These are phyloP conservation scores for Poicephalus gulielmi DNA, from an alignment of 2,113 vertebrate genomes.

Conservation along the genomic window DNA sequence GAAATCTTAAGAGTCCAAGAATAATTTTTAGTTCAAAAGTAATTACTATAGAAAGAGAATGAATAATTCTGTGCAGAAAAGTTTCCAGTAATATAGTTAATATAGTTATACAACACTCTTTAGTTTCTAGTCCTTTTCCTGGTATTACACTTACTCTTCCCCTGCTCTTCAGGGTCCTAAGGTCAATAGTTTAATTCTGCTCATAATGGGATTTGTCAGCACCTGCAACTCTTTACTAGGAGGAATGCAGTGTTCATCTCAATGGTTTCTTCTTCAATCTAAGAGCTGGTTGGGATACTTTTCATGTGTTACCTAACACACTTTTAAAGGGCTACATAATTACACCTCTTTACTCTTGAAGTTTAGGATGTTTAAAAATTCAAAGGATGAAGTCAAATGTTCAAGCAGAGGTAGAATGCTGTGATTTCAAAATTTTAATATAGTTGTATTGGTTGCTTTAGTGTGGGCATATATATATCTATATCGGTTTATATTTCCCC, in stretches of 20 bases:
- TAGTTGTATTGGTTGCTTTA: neutral
- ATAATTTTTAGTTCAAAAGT: neutral
- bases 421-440: neutral
- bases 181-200: neutral
- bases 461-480: accelerated
- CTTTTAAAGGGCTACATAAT: neutral
- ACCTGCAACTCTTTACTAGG: neutral
- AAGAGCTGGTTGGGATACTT: neutral
- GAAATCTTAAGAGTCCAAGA: neutral
- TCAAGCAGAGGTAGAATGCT: neutral
- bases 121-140: neutral
- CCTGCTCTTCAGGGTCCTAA: neutral
- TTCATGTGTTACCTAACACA: neutral
- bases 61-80: neutral
- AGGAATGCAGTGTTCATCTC: neutral
- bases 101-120: neutral
- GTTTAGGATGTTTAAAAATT: neutral
- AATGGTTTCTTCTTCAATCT: neutral
- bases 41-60: neutral
- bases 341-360: neutral
- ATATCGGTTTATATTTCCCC: too few species aligned
- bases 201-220: neutral
- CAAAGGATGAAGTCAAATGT: neutral
- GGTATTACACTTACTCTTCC: neutral
- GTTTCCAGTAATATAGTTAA: neutral